phyloP scores from a whole-genome alignment of 2,797 vertebrate species.

The Pachyuromys duprasi region DNA sequence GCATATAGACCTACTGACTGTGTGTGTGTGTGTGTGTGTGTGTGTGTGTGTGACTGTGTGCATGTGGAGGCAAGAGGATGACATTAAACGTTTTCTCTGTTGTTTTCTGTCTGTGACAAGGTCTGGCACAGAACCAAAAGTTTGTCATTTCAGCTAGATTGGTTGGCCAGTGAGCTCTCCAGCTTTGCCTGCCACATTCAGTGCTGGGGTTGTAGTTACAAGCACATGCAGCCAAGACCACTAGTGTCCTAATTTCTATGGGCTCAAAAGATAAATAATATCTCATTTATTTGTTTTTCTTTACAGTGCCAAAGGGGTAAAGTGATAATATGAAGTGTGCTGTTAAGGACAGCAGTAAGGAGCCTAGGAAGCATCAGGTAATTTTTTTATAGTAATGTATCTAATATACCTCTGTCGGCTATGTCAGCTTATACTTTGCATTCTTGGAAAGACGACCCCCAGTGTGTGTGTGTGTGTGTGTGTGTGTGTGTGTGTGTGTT shows the following conservation, averaged over 20 bases:
- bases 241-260: not conserved
- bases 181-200: not conserved
- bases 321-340: not conserved
- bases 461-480: not conserved
- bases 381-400: not conserved
- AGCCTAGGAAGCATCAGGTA: not conserved
- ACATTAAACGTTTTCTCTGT: not conserved
- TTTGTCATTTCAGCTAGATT: not conserved
- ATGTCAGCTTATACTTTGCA: not conserved
- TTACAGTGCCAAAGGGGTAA: not conserved
- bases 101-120: not conserved
- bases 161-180: not conserved
- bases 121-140: not conserved
- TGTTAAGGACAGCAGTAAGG: not conserved
- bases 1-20: not conserved
- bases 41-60: not conserved
- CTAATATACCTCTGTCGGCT: not conserved
- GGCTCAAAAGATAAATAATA: not conserved
- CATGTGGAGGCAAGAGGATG: not conserved
- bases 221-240: not conserved
- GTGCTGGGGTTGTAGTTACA: not conserved
- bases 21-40: not conserved
- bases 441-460: not conserved
- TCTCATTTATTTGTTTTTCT: constrained; percentile 41
- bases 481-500: not conserved